Evolutionary conservation across 1,140 invertebrate species (phyloP).

Genomic region (Drosophila punjabiensis): DNA sequence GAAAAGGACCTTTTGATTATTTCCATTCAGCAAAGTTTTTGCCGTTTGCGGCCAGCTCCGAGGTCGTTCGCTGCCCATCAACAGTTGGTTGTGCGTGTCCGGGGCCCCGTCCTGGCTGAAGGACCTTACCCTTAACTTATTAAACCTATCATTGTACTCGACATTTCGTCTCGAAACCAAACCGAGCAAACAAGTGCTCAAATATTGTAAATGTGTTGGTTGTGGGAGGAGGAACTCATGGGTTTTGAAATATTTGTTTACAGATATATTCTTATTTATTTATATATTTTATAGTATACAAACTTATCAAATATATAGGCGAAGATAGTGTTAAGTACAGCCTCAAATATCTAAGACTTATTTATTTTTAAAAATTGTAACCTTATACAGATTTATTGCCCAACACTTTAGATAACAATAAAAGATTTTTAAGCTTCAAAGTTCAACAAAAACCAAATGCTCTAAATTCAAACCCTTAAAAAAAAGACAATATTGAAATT

Average conservation of each 20-base stretch:
- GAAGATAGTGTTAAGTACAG: neutral
- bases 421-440: rapidly evolving
- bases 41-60: constrained; percentile 8
- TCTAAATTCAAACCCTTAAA: neutral
- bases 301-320: neutral
- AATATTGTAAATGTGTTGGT: constrained; percentile 12
- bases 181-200: constrained; percentile 46
- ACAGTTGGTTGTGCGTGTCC: constrained; percentile 40
- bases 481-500: neutral
- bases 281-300: neutral
- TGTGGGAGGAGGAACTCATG: neutral
- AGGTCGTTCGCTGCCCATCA: constrained; percentile 16
- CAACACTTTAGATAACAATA: neutral
- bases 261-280: neutral
- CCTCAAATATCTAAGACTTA: neutral
- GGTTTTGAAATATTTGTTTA: neutral
- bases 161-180: constrained; percentile 56
- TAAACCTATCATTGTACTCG: constrained; percentile 80
- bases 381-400: neutral
- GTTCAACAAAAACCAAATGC: too few species aligned
- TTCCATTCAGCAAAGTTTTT: constrained; percentile 29
- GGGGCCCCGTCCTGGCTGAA: constrained; percentile 15
- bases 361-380: too few species aligned
- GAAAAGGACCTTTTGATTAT: constrained; percentile 58
- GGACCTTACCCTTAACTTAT: constrained; percentile 62